Evolutionary conservation across 2,888 invertebrate species (phyloP).

Genomic region (Agrochola litura): DNA sequence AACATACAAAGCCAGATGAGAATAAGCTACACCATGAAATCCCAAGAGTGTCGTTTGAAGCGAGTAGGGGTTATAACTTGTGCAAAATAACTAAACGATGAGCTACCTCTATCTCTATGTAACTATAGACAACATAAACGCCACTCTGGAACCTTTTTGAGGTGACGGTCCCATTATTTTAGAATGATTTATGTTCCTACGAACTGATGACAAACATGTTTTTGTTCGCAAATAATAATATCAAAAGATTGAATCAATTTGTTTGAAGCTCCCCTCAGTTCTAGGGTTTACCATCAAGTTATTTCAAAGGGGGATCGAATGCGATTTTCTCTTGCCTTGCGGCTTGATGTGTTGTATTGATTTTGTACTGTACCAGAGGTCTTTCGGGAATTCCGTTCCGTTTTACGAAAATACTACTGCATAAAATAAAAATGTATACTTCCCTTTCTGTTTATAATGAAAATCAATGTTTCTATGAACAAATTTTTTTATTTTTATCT

Average conservation of each 20-base stretch:
- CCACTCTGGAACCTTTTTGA: background rate
- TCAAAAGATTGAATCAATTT: slow-evolving; percentile 58
- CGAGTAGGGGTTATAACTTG: slow-evolving; percentile 9
- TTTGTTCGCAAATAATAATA: slow-evolving; percentile 46
- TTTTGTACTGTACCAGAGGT: slow-evolving; percentile 51
- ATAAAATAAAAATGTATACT: slow-evolving; percentile 11
- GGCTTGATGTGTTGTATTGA: slow-evolving; percentile 63
- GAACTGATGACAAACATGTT: slow-evolving; percentile 27
- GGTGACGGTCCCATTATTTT: slow-evolving; percentile 44
- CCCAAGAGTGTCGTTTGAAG: slow-evolving; percentile 22
- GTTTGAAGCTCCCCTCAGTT: slow-evolving; percentile 49
- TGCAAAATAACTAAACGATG: slow-evolving; percentile 18
- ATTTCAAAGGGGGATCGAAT: slow-evolving; percentile 62
- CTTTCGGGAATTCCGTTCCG: slow-evolving; percentile 36
- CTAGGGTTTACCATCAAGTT: slow-evolving; percentile 54
- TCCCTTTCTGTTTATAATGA: slow-evolving; percentile 1
- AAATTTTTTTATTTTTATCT: slow-evolving; percentile 2
- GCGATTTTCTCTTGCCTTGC: slow-evolving; percentile 62
- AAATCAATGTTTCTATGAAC: slow-evolving; percentile 7
- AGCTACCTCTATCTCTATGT: slow-evolving; percentile 2
- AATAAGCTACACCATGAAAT: slow-evolving; percentile 28
- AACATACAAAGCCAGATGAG: slow-evolving; percentile 17
- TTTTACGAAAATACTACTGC: slow-evolving; percentile 38
- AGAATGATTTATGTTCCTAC: slow-evolving; percentile 33
- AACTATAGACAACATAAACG: slow-evolving; percentile 2